phyloP scores from a whole-genome alignment of 2,113 vertebrate genomes.

The Pagrus major region DNA sequence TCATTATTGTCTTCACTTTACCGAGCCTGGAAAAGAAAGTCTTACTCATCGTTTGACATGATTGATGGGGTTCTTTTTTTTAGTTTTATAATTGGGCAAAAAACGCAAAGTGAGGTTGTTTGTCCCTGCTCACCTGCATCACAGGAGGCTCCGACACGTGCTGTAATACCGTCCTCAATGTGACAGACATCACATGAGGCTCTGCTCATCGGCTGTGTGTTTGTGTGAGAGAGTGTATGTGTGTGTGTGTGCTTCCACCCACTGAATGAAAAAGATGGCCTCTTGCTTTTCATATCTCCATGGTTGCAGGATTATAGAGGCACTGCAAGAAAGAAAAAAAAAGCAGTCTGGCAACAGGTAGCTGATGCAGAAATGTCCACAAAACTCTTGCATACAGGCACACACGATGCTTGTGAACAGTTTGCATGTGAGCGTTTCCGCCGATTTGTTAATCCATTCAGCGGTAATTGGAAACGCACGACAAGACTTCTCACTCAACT shows the following conservation, averaged over 20 bases:
- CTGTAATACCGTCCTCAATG: conserved; percentile 52
- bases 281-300: conserved; percentile 78
- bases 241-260: conserved; percentile 55
- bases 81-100: conserved; percentile 22
- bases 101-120: conserved; percentile 21
- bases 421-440: conserved; percentile 18
- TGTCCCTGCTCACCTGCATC: conserved; percentile 36
- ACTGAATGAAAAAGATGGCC: conserved; percentile 63
- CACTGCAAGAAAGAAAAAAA: conserved; percentile 54
- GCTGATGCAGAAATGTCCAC: conserved; percentile 48
- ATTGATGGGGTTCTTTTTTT: conserved; percentile 21
- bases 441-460: conserved; percentile 50
- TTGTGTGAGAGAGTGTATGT: conserved; percentile 10
- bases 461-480: conserved; percentile 46
- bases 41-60: conserved; percentile 18
- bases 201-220: conserved; percentile 50
- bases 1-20: conserved; percentile 43
- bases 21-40: conserved; percentile 13
- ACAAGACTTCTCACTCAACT: conserved; percentile 22
- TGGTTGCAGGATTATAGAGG: conserved; percentile 76
- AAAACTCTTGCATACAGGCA: conserved; percentile 10
- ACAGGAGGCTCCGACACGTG: conserved; percentile 36
- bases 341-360: conserved; percentile 72
- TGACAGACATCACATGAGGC: conserved; percentile 65
- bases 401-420: conserved; percentile 24